A percentile compares a stretch with the other conserved stretches of the same genome.
Conservation (phyloP, 2,888 invertebrate species). For the Euplexia lucipara region DNA sequence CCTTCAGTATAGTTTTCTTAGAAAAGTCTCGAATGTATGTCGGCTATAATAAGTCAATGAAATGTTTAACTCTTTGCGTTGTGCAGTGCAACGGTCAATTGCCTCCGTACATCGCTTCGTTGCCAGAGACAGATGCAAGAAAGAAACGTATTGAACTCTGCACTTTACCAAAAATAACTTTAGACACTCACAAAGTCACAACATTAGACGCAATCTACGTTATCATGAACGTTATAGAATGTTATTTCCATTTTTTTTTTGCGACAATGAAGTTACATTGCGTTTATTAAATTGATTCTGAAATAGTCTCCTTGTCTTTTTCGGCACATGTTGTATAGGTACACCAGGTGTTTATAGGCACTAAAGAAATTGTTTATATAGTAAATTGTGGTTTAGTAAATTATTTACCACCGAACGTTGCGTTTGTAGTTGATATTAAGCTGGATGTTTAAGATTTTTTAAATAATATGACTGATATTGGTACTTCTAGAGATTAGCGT, state of each 20-base stretch:
- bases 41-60: conserved; percentile 32
- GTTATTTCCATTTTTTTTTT: conserved; percentile 1
- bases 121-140: conserved; percentile 38
- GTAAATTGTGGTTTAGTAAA: too few species aligned
- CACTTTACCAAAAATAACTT: conserved; percentile 35
- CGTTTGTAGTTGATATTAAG: too few species aligned
- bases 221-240: background rate
- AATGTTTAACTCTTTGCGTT: conserved; percentile 25
- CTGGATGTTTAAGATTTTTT: too few species aligned
- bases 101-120: conserved; percentile 53
- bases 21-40: conserved; percentile 41
- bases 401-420: too few species aligned
- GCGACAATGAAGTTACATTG: background rate
- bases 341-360: too few species aligned
- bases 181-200: conserved; percentile 11
- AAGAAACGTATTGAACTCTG: conserved; percentile 61
- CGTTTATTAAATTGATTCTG: background rate
- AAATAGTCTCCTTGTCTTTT: too few species aligned
- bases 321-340: too few species aligned
- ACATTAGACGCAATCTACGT: conserved; percentile 26
- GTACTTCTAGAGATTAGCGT: too few species aligned
- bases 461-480: too few species aligned
- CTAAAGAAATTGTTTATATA: too few species aligned
- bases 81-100: conserved; percentile 64
- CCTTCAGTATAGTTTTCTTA: conserved; percentile 20